These are phyloP conservation scores for Onychomys arenicola DNA, from an alignment of 2,797 vertebrate species.

Conservation along the genomic window DNA sequence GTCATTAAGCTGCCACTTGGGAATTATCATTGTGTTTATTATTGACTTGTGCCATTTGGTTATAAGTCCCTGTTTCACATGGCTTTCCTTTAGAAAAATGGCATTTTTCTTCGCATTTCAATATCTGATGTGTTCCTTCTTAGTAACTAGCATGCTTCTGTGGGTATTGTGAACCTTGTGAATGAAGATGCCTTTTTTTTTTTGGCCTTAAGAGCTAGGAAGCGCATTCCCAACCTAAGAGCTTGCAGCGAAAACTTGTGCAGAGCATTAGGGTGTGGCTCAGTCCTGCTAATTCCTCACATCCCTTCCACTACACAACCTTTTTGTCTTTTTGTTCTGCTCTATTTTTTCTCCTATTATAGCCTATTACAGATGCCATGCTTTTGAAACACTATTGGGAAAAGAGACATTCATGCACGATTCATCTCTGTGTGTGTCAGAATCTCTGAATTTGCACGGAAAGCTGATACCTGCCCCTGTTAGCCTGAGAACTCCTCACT, in stretches of 20 bases:
- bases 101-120: neutral
- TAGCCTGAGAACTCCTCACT: neutral
- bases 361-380: neutral
- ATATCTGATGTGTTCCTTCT: neutral
- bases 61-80: neutral
- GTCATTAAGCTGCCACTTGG: neutral
- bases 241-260: neutral
- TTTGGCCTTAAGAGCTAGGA: neutral
- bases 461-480: neutral
- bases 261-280: neutral
- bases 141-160: neutral
- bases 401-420: neutral
- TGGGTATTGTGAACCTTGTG: neutral
- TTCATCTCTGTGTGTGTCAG: neutral
- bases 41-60: neutral
- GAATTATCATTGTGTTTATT: neutral
- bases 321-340: neutral
- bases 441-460: neutral
- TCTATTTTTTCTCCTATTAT: neutral
- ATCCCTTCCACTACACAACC: neutral
- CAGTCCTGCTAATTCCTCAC: neutral
- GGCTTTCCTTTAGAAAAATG: neutral
- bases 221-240: neutral
- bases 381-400: neutral
- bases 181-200: neutral